Conservation (phyloP, 92 coral and sea anemone genomes). For the Epizoanthus scotinus region DNA sequence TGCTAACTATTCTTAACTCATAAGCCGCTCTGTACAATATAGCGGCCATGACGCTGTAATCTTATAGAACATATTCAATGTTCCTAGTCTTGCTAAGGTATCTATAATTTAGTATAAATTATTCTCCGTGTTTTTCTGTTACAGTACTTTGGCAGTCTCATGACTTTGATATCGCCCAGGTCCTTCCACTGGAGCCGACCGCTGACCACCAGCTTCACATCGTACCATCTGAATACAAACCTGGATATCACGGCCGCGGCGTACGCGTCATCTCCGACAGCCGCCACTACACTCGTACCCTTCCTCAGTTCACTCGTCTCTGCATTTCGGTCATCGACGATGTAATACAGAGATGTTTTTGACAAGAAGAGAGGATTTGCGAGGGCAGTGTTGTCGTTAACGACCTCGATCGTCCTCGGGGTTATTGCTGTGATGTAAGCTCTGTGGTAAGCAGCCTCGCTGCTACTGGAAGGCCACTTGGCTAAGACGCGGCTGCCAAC, state of each 20-base stretch:
- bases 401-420: conserved; percentile 50
- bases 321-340: conserved; percentile 20
- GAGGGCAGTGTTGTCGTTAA: conserved; percentile 5
- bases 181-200: neutral
- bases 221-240: conserved; percentile 31
- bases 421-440: conserved; percentile 63
- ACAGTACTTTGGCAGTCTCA: conserved; percentile 26
- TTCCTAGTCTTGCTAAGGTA: neutral
- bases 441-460: conserved; percentile 46
- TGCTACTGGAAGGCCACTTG: conserved; percentile 56
- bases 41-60: too few species aligned
- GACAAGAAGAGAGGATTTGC: conserved; percentile 32
- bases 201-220: conserved; percentile 4
- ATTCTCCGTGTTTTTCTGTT: conserved; percentile 11
- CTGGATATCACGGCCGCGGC: neutral
- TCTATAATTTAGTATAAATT: conserved; percentile 5
- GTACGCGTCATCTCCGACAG: neutral
- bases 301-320: conserved; percentile 16
- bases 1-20: too few species aligned
- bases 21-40: too few species aligned
- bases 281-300: conserved; percentile 13
- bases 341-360: conserved; percentile 15
- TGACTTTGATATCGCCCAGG: conserved; percentile 12
- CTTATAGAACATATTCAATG: neutral
- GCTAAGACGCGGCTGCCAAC: conserved; percentile 73